Conservation (phyloP, 2,113 vertebrate species). For the Xiphophorus maculatus region DNA sequence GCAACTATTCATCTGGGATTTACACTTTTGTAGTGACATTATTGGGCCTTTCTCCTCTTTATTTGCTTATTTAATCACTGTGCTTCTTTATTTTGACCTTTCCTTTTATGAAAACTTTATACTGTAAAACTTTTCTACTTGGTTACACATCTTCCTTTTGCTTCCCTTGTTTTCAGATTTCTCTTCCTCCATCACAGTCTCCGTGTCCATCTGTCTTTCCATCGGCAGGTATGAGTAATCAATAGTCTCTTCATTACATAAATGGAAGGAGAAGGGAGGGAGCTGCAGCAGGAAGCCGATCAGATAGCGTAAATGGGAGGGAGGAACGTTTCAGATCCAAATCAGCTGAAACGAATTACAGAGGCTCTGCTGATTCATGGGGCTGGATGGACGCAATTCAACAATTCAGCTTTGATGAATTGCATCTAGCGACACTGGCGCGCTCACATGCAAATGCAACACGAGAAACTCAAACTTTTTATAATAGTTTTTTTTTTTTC, state of each 20-base stretch:
- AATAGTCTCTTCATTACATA: constrained; percentile 74
- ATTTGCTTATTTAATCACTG: not conserved
- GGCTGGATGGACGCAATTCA: constrained; percentile 52
- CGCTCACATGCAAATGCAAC: not conserved
- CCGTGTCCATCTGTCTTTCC: constrained; percentile 52
- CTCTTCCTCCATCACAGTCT: constrained; percentile 28
- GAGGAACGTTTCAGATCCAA: constrained; percentile 71
- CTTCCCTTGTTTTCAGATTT: constrained; percentile 28
- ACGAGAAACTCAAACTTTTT: not conserved
- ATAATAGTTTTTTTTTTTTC: not conserved
- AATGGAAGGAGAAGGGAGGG: constrained; percentile 71
- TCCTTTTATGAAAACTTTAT: not conserved
- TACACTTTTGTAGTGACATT: not conserved
- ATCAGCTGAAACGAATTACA: constrained; percentile 72
- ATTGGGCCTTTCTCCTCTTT: not conserved
- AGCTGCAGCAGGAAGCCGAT: constrained; percentile 64
- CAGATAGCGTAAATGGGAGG: constrained; percentile 65
- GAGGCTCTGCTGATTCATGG: constrained; percentile 72
- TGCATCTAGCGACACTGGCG: not conserved
- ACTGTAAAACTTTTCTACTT: too few species aligned
- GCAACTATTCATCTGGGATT: too few species aligned
- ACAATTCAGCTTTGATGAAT: constrained; percentile 29
- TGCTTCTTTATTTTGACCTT: not conserved
- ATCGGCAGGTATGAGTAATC: constrained; percentile 65
- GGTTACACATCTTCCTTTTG: not conserved